Conservation (phyloP, 2,113 vertebrate species). For the Triplophysa tibetana region DNA sequence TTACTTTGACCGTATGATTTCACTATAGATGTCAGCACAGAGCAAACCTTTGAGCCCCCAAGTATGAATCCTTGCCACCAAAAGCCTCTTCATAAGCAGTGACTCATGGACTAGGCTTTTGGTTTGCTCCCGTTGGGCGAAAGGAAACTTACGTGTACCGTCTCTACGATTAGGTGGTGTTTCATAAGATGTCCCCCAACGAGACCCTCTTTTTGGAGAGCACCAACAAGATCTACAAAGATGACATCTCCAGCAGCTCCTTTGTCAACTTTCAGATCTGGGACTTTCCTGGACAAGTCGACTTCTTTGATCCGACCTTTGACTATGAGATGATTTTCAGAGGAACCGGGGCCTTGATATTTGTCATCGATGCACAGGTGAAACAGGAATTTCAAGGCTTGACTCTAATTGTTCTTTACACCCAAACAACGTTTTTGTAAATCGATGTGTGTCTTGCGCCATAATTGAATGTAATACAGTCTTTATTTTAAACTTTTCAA, state of each 20-base stretch:
- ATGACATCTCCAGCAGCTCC: conserved; percentile 98
- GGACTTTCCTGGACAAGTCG: conserved; percentile 98
- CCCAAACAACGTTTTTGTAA: neutral
- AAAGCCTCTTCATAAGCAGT: neutral
- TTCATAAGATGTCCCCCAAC: conserved; percentile 99
- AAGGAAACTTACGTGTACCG: neutral
- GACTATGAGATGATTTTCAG: conserved; percentile 99
- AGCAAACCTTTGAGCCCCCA: neutral
- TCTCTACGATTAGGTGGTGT: conserved; percentile 82
- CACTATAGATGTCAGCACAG: neutral
- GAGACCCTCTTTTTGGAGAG: conserved; percentile 98
- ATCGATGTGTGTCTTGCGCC: neutral
- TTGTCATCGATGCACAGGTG: conserved; percentile 99
- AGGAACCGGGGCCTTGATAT: conserved; percentile 96
- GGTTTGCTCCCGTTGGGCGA: neutral
- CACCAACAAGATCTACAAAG: conserved; percentile 99
- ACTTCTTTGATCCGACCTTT: conserved; percentile 98
- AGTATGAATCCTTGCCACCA: conserved; percentile 24
- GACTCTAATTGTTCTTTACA: neutral
- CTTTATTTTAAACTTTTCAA: too few species aligned
- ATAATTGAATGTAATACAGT: too few species aligned
- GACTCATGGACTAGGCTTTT: conserved; percentile 64
- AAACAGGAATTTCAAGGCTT: conserved; percentile 24
- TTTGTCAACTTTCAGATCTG: conserved; percentile 99
- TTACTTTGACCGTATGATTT: neutral